Evolutionary conservation across 2,113 vertebrate species (phyloP).

Genomic region (Lanius collurio): DNA sequence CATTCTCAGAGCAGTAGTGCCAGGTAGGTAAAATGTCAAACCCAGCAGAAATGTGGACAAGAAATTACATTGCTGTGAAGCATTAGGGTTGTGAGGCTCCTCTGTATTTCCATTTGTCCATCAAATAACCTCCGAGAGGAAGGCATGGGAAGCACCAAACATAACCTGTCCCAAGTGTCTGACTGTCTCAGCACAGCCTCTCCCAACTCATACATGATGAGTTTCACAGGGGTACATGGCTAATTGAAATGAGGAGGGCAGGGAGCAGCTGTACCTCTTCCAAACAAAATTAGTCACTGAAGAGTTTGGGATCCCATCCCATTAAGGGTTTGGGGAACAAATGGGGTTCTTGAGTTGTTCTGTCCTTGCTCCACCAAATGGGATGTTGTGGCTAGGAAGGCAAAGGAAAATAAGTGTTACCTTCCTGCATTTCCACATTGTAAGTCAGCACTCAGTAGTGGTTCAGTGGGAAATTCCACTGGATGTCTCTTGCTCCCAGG

Average conservation of each 20-base stretch:
- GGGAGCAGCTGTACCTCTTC: background rate
- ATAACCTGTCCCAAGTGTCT: background rate
- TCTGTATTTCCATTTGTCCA: background rate
- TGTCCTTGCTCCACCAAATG: background rate
- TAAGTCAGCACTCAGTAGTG: background rate
- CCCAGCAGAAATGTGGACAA: background rate
- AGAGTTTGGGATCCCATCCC: rapidly evolving
- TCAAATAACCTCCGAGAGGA: background rate
- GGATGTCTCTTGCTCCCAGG: background rate
- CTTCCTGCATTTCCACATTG: rapidly evolving
- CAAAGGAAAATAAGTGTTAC: background rate
- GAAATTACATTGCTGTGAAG: background rate
- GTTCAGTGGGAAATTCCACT: background rate
- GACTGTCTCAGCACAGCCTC: background rate
- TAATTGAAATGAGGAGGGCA: background rate
- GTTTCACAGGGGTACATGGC: rapidly evolving
- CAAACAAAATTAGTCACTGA: background rate
- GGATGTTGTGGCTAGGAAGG: background rate
- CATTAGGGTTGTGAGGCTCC: background rate
- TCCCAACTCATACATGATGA: background rate
- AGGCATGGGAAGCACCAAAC: background rate
- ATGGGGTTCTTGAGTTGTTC: rapidly evolving
- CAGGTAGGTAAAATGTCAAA: background rate
- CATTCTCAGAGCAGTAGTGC: background rate
- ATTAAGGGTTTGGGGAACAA: rapidly evolving